phyloP scores from a whole-genome alignment of 2,113 vertebrate genomes.

The Coryphaenoides rupestris region DNA sequence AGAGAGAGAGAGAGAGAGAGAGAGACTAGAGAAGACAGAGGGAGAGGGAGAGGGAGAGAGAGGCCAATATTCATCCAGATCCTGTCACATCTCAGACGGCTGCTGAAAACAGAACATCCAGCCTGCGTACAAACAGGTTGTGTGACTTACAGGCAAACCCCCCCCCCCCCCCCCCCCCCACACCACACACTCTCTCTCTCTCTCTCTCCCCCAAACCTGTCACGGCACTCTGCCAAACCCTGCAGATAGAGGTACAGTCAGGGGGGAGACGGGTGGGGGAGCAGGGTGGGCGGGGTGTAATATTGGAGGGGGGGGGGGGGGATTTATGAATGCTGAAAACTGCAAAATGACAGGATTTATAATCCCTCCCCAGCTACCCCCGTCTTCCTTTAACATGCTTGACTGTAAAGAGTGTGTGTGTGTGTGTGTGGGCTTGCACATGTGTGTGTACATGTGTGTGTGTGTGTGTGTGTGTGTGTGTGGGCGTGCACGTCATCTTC shows the following conservation, averaged over 20 bases:
- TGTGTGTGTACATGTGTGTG: not conserved
- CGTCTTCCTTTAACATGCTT: conserved; percentile 27
- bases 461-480: conserved; percentile 9
- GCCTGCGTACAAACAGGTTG: conserved; percentile 62
- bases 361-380: conserved; percentile 56
- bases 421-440: no score
- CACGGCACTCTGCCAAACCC: conserved; percentile 43
- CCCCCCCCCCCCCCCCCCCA: conserved; percentile 57
- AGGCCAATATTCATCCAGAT: conserved; percentile 13
- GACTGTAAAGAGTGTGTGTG: not conserved
- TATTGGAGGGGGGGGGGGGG: conserved; percentile 6
- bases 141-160: conserved; percentile 71
- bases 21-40: no score
- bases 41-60: no score
- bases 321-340: conserved; percentile 36
- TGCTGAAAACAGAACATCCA: conserved; percentile 47
- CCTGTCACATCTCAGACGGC: conserved; percentile 46
- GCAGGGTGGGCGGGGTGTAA: conserved; percentile 18
- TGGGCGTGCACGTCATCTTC: conserved; percentile 23
- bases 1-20: no score
- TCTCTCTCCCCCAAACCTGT: conserved; percentile 57
- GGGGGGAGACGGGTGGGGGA: not conserved
- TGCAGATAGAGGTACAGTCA: conserved; percentile 8
- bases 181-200: no score
- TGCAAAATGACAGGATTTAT: conserved; percentile 59